phyloP scores from a whole-genome alignment of 2,797 vertebrate species.

The Chiroxiphia lanceolata region DNA sequence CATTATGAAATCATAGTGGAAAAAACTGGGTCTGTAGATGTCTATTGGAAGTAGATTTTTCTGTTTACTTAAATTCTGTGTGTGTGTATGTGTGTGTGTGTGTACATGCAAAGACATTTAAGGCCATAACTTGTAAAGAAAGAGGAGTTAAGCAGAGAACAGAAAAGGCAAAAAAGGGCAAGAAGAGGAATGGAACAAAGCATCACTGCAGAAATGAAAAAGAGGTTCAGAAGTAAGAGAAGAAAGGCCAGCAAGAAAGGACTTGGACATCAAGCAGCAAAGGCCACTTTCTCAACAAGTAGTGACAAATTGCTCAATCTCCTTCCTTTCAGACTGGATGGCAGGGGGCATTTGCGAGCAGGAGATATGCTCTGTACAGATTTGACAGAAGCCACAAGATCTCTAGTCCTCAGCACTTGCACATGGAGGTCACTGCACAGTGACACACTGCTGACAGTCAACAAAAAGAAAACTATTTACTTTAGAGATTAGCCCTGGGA shows the following conservation, averaged over 20 bases:
- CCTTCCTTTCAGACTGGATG: not conserved
- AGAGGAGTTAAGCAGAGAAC: not conserved
- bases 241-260: not conserved
- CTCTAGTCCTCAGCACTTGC: not conserved
- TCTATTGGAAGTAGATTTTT: not conserved
- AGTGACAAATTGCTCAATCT: constrained; percentile 8
- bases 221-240: not conserved
- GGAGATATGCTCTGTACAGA: not conserved
- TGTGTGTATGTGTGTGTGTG: too few species aligned
- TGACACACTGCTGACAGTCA: not conserved
- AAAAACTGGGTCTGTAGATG: not conserved
- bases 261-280: not conserved
- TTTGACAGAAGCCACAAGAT: not conserved
- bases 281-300: not conserved
- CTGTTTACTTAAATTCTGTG: not conserved
- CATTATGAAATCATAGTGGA: not conserved
- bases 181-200: not conserved
- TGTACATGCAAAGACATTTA: not conserved
- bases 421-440: not conserved
- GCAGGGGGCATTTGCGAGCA: not conserved
- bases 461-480: constrained; percentile 19
- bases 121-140: not conserved
- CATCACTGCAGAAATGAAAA: not conserved
- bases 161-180: not conserved
- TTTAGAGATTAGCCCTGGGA: not conserved